These are phyloP conservation scores for Gobio gobio DNA, from an alignment of 2,113 vertebrate genomes.

Conservation along the genomic window DNA sequence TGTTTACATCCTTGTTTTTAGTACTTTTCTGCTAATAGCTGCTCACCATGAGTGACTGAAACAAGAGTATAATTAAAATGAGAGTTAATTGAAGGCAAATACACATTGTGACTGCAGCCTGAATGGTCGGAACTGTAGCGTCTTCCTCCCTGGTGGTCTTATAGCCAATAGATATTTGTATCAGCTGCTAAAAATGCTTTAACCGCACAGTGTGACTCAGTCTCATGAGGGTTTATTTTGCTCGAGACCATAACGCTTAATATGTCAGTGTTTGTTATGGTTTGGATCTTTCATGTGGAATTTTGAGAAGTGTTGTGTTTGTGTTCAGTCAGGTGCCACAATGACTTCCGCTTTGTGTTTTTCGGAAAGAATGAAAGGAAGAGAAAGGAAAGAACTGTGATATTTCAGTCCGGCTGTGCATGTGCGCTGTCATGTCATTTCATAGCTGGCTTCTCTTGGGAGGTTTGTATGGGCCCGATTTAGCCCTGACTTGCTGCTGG, in stretches of 20 bases:
- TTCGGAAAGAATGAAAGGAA: background rate
- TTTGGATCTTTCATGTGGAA: slow-evolving; percentile 30
- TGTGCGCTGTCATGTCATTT: slow-evolving; percentile 45
- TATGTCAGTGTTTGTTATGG: slow-evolving; percentile 13
- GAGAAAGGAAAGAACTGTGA: background rate
- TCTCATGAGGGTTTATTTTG: background rate
- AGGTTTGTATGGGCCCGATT: slow-evolving; percentile 41
- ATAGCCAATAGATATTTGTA: background rate
- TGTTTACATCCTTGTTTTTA: slow-evolving; percentile 65
- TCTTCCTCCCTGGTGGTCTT: slow-evolving; percentile 34
- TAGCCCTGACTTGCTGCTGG: slow-evolving; percentile 25
- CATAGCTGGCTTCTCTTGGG: slow-evolving; percentile 33
- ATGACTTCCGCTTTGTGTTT: background rate
- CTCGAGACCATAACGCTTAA: background rate
- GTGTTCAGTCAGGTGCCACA: background rate
- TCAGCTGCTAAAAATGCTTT: background rate
- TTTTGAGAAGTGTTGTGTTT: slow-evolving; percentile 13
- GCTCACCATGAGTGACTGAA: slow-evolving; percentile 61
- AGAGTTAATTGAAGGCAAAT: slow-evolving; percentile 61
- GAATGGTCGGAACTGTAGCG: slow-evolving; percentile 43
- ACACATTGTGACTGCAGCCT: slow-evolving; percentile 29
- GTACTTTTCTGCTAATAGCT: slow-evolving; percentile 59
- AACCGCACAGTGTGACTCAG: background rate
- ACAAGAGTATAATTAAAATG: slow-evolving; percentile 70
- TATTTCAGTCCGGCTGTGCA: slow-evolving; percentile 11